phyloP scores from a whole-genome alignment of 2,113 vertebrate species.

The Pelecanus crispus region DNA sequence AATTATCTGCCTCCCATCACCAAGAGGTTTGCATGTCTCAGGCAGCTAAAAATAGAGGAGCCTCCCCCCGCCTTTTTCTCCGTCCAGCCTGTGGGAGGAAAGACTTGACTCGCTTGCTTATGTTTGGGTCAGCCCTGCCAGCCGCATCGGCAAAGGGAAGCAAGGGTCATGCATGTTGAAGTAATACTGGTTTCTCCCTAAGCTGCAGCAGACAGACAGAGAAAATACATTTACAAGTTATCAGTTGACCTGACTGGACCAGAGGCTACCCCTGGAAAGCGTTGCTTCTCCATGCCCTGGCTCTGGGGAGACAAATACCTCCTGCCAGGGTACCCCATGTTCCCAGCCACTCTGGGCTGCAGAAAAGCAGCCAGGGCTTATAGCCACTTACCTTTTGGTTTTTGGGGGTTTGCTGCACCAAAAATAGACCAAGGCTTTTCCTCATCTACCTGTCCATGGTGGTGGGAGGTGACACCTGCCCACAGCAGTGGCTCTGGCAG shows the following conservation, averaged over 20 bases:
- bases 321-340: neutral
- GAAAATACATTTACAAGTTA: neutral
- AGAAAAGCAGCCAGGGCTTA: neutral
- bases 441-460: fast-evolving
- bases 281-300: fast-evolving
- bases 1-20: neutral
- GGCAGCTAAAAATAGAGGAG: slow-evolving; percentile 27
- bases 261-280: neutral
- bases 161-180: neutral
- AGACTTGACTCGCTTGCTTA: neutral
- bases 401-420: neutral
- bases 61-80: neutral
- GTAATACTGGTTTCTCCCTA: neutral
- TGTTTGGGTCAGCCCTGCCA: neutral
- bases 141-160: neutral
- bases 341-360: neutral
- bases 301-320: neutral
- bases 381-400: neutral
- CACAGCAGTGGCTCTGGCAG: neutral
- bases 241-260: neutral
- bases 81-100: neutral
- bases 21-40: neutral
- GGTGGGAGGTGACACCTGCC: fast-evolving
- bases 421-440: neutral
- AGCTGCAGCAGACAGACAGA: neutral